Conservation (phyloP, 2,888 invertebrate genomes). For the Drosophila greeni region DNA sequence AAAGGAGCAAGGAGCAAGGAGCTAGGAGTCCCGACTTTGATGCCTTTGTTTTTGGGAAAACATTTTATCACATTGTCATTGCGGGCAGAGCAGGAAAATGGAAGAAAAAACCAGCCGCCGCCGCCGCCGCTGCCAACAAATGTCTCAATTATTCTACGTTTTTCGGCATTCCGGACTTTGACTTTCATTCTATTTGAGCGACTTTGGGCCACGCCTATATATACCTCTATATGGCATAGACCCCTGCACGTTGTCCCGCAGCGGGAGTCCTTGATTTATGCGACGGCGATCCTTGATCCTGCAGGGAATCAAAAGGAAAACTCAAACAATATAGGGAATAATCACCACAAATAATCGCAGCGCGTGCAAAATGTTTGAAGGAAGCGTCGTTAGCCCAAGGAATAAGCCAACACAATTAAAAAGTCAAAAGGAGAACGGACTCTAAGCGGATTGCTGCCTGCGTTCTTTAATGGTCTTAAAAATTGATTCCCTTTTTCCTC, state of each 20-base stretch:
- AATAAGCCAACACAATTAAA: constrained; percentile 34
- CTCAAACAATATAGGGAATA: constrained; percentile 35
- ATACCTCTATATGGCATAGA: constrained; percentile 37
- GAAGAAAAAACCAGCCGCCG: constrained; percentile 28
- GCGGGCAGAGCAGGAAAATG: constrained; percentile 33
- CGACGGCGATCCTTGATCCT: constrained; percentile 66
- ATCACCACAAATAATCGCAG: constrained; percentile 51
- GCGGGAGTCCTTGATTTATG: constrained; percentile 72
- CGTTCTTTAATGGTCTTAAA: constrained; percentile 62
- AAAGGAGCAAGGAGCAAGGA: constrained; percentile 26
- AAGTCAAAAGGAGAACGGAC: constrained; percentile 25
- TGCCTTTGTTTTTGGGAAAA: constrained; percentile 56
- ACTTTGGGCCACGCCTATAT: constrained; percentile 42
- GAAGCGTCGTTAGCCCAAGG: constrained; percentile 24
- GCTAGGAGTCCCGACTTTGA: constrained; percentile 52
- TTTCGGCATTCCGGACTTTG: constrained; percentile 27
- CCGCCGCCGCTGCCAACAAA: constrained; percentile 26
- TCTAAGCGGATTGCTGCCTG: constrained; percentile 63
- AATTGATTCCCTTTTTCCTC: constrained; percentile 27
- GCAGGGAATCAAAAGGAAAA: constrained; percentile 56
- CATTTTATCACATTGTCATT: constrained; percentile 64
- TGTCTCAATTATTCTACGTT: constrained; percentile 43
- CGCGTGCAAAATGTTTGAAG: constrained; percentile 64
- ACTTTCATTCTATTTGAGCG: constrained; percentile 25
- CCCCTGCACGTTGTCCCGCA: constrained; percentile 64